Percentiles rank a stretch among this genome's conserved stretches.
phyloP scores from a whole-genome alignment of 2,888 invertebrate genomes.

The Odontomyia ornata region DNA sequence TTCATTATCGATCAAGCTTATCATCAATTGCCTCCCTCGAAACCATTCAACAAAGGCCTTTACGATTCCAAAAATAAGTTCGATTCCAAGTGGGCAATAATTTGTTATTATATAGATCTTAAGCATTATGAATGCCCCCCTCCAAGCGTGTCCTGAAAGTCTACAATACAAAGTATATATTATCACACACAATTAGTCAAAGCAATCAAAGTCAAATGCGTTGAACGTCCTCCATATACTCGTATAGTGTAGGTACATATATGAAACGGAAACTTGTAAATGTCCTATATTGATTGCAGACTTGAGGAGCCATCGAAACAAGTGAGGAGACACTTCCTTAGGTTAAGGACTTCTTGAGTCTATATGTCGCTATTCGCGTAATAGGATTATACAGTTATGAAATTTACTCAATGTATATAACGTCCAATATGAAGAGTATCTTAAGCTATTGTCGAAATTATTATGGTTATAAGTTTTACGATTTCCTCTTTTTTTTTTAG shows the following conservation, averaged over 20 bases:
- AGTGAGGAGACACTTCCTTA: not conserved
- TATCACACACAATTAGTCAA: not conserved
- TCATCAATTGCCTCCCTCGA: too few species aligned
- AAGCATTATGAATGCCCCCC: not conserved
- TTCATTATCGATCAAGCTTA: too few species aligned
- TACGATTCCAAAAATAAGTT: not conserved
- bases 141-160: not conserved
- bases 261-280: not conserved
- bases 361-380: not conserved
- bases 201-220: conserved; percentile 1
- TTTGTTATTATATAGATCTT: not conserved
- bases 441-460: too few species aligned
- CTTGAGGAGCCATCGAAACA: not conserved
- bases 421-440: too few species aligned
- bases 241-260: too few species aligned
- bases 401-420: not conserved
- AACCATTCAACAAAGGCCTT: not conserved
- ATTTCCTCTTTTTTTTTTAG: too few species aligned
- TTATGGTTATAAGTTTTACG: too few species aligned
- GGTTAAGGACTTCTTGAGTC: not conserved
- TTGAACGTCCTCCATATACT: not conserved
- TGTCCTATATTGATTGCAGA: conserved; percentile 4
- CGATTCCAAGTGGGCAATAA: not conserved
- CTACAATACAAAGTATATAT: not conserved
- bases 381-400: not conserved